These are phyloP conservation scores for Spea hammondii DNA, from an alignment of 2,797 vertebrate species.

Conservation along the genomic window DNA sequence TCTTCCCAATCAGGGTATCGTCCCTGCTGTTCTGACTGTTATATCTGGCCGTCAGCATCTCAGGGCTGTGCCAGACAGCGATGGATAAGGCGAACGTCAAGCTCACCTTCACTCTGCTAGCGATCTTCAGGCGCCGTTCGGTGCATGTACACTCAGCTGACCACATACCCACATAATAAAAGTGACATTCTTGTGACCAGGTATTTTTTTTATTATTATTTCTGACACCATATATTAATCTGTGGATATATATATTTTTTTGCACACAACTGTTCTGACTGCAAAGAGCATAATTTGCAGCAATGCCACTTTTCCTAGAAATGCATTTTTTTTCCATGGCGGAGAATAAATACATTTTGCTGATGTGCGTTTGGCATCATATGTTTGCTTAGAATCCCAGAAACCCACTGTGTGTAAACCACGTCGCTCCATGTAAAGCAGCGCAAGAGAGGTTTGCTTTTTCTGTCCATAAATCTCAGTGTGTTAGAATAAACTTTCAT, in stretches of 20 bases:
- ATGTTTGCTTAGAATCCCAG: background rate
- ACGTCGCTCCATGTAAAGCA: background rate
- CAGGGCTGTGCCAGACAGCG: slow-evolving; percentile 50
- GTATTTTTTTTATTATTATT: background rate
- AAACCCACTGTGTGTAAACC: background rate
- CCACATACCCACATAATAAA: background rate
- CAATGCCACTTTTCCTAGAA: background rate
- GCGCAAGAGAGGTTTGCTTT: background rate
- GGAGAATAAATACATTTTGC: background rate
- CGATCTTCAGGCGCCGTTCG: background rate
- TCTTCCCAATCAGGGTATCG: slow-evolving; percentile 47
- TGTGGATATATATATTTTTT: background rate
- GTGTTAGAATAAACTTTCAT: no score
- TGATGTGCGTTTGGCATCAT: background rate
- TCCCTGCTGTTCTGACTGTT: slow-evolving; percentile 76
- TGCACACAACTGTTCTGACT: background rate
- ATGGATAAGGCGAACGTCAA: slow-evolving; percentile 52
- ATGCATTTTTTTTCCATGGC: background rate
- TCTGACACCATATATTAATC: background rate
- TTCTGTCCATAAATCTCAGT: no score
- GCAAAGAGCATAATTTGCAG: background rate
- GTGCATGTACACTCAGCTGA: background rate
- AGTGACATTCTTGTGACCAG: background rate
- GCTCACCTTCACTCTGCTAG: slow-evolving; percentile 30
- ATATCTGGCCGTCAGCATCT: slow-evolving; percentile 64